phyloP scores from a whole-genome alignment of 2,888 invertebrate genomes.

The Cheilosia soror region DNA sequence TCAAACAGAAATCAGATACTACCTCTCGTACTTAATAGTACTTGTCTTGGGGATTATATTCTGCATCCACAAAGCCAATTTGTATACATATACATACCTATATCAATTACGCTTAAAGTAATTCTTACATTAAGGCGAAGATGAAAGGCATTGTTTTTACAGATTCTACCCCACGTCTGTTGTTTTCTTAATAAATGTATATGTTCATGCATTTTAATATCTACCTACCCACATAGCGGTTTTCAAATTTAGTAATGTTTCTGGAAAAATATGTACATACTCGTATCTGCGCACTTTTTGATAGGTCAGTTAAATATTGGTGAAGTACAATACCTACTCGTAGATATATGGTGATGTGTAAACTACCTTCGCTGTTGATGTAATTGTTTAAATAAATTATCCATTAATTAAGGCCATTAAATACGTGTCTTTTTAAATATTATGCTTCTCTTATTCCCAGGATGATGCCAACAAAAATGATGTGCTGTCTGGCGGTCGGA shows the following conservation, averaged over 20 bases:
- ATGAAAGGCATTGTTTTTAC: slow-evolving; percentile 24
- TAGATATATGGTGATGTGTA: no score
- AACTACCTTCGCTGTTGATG: not conserved
- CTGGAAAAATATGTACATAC: no score
- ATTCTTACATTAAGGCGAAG: slow-evolving; percentile 19
- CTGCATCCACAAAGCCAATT: slow-evolving; percentile 26
- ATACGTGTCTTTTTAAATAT: slow-evolving; percentile 4
- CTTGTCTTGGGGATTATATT: not conserved
- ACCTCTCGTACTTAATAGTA: not conserved
- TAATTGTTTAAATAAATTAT: not conserved
- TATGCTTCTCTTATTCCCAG: slow-evolving; percentile 68
- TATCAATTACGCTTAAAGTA: slow-evolving; percentile 50
- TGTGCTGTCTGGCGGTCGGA: slow-evolving; percentile 79
- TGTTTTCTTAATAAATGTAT: not conserved
- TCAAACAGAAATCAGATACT: slow-evolving; percentile 39
- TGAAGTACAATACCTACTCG: no score
- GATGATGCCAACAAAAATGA: slow-evolving; percentile 81
- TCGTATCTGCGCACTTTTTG: no score
- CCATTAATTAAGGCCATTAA: not conserved
- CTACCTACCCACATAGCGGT: not conserved
- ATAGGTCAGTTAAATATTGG: no score
- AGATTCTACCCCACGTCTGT: not conserved
- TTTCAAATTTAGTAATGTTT: not conserved
- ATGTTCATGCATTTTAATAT: not conserved
- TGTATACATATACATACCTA: no score